Conservation (phyloP, 2,113 vertebrate species). For the Cebus imitator region DNA sequence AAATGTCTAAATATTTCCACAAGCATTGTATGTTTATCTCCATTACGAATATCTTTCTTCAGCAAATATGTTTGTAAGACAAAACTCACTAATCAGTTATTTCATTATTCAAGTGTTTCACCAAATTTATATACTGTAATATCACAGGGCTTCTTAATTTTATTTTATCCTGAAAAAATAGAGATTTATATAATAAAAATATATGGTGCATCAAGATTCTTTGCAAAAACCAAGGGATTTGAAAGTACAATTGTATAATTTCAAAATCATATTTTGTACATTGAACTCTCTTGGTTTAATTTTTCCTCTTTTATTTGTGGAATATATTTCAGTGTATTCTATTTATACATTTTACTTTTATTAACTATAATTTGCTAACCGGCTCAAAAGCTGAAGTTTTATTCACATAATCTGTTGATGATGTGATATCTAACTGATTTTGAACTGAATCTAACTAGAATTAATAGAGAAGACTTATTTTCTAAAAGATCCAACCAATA, state of each 20-base stretch:
- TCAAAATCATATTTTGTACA: neutral
- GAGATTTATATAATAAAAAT: neutral
- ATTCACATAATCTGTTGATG: neutral
- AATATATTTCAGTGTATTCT: neutral
- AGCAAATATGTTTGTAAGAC: conserved; percentile 21
- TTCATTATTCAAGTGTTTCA: neutral
- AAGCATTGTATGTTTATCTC: neutral
- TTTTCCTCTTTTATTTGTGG: neutral
- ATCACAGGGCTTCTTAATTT: neutral
- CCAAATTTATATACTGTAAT: neutral
- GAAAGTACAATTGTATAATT: conserved; percentile 5
- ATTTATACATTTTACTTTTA: neutral
- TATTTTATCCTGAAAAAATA: neutral
- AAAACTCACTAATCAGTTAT: neutral
- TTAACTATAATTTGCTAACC: neutral
- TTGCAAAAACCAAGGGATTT: neutral
- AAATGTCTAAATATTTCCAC: neutral
- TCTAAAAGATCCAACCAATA: neutral
- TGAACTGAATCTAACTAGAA: neutral
- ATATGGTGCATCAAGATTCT: neutral
- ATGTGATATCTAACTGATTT: neutral
- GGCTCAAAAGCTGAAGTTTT: neutral
- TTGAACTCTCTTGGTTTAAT: neutral
- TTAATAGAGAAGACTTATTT: neutral
- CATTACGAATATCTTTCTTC: neutral